Evolutionary conservation across 2,113 vertebrate species (phyloP), one percentile per base, ranked within the genome.

Genomic region (Thalassoma bifasciatum): DNA sequence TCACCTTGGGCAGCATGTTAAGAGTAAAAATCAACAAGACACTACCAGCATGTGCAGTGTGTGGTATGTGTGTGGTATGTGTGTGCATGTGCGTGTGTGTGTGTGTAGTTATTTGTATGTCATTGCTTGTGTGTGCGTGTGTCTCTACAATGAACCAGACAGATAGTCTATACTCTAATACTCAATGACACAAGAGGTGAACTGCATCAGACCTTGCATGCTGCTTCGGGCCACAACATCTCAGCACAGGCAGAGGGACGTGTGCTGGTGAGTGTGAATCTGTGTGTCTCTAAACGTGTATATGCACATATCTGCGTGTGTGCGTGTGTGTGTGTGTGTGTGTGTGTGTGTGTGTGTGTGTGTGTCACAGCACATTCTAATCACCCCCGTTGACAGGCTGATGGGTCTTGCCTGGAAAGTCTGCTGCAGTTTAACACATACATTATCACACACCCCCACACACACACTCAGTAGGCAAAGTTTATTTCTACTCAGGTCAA

Each of bases 171-270:
- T 81, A 81, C 83, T 73, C 75, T 86, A 90, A 89, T 70, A 74
- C 80, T 87, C 78, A 61, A 75, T 83, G 91, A 91, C 91, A 87
- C 75, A 47, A 81, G 77, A 83, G 86, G 89, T 87, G 88, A 90
- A 80, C 72, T 86, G 72, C 79, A 71, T 65, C 77, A 85, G 86
- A 83, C 82, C 81, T 66, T 64, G 66, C 58, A 77, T 67, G 71
- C 52, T 70, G 88, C 88, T 87, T 81, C 77, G 86, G 89, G 84
- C 85, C 76, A 88, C 84, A 84, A 69, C 81, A 84, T 83, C 66
- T 74, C 69, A 57, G 70, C 38, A 14, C 21, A 23, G 59, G 71
- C 62, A 64, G 75, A 0, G 36, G 75, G 59, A 56, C 71, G 50
- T 72, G 54, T 30, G 81, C 10, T n/a, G 19, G 7, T 21, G 5